These are phyloP conservation scores for Corythornis leucogaster DNA, from an alignment of 2,797 vertebrate species.

Conservation along the genomic window DNA sequence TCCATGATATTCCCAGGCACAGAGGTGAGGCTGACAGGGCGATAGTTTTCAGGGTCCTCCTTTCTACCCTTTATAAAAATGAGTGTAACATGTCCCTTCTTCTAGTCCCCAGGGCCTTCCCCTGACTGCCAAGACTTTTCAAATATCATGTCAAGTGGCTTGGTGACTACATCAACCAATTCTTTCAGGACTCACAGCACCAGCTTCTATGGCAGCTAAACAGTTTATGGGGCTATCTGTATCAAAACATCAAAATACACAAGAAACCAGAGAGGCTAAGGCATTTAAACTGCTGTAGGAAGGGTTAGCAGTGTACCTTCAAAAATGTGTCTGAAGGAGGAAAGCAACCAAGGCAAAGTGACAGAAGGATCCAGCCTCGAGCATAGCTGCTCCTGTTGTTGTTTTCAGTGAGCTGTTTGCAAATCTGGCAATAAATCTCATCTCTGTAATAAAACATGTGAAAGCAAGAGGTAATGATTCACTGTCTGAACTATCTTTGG, in stretches of 20 bases:
- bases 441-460: slow-evolving; percentile 82
- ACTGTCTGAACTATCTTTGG: background rate
- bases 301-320: slow-evolving; percentile 77
- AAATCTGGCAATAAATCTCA: slow-evolving; percentile 99
- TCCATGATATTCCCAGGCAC: too few relatives aligned
- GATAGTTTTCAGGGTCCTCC: too few relatives aligned
- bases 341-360: slow-evolving; percentile 95
- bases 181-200: background rate
- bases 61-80: too few relatives aligned
- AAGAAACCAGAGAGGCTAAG: background rate
- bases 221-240: background rate
- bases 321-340: slow-evolving; percentile 87
- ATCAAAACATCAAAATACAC: background rate
- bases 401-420: slow-evolving; percentile 94
- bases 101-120: too few relatives aligned
- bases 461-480: background rate
- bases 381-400: slow-evolving; percentile 85
- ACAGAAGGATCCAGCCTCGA: slow-evolving; percentile 95
- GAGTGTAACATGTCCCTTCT: too few relatives aligned
- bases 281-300: background rate
- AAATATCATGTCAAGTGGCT: too few relatives aligned
- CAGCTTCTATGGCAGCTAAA: background rate
- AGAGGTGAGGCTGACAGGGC: too few relatives aligned
- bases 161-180: too few relatives aligned
- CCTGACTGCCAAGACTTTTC: too few relatives aligned